Evolutionary conservation across 2,888 invertebrate species (phyloP), one percentile per base, ranked within the genome.

Genomic region (Masnerella sp.): DNA sequence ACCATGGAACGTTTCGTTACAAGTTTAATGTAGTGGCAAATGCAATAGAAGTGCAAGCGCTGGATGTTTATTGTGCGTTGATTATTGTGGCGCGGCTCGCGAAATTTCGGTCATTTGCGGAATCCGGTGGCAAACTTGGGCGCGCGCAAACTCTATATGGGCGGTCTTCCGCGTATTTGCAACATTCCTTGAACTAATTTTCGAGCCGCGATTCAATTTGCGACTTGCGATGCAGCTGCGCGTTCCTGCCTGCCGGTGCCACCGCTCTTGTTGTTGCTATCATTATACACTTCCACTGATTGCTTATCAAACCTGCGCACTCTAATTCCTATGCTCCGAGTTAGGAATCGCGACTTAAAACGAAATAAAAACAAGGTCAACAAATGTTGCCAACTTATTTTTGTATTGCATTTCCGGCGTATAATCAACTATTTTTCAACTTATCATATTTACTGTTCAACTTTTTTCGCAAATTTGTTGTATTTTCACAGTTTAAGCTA

Each of bases 111-210:
- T 28, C 43, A 59, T 68, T 68, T 38, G 43, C 12, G 43, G 58
- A 58, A 68, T 67, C 49, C 32, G 42, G 42, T 42, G 38, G 58
- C 34, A 56, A 67, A 58, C 38, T 67, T 67, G 12, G 14, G 12
- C 51, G 42, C 51, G 9, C 40, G 8, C 65, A 18, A 40, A 49
- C 17, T 56, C 42, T 58, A 18, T 42, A 52, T 38, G 59, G 43
- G 52, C 59, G 61, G 54, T 52, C 54, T 69, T 56, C 47, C 62
- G 42, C 62, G 69, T 70, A 56, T 70, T 70, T 45, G 43, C 25
- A 70, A 70, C 61, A 70, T 61, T 62, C 69, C 62, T 62, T 62
- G 47, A 62, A 70, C 61, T 62, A 70, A 70, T 70, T 62, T 70
- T 70, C 62, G 25, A 54, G 56, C 59, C 18, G 22, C 54, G 56